These are phyloP conservation scores for Astropecten irregularis DNA, from an alignment of 53 echinoderm and acorn worm species.

Conservation along the genomic window DNA sequence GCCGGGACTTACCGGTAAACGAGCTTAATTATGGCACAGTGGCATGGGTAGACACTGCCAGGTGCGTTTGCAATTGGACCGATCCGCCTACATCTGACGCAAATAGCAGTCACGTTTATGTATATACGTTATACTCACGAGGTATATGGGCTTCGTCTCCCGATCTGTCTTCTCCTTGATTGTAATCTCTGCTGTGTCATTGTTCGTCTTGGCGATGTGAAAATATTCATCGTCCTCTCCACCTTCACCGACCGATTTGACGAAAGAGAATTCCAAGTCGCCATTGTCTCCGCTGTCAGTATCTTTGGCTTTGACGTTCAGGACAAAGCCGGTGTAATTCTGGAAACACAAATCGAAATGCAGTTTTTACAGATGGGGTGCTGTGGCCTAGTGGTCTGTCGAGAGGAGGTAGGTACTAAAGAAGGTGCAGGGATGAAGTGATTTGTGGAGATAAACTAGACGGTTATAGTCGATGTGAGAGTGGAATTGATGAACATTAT, in stretches of 20 bases:
- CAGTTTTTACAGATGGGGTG: no score
- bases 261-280: conserved; percentile 18
- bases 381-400: no score
- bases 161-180: conserved; percentile 50
- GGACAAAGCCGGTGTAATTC: conserved; percentile 41
- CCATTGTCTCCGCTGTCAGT: conserved; percentile 52
- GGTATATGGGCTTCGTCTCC: conserved; percentile 11
- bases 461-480: no score
- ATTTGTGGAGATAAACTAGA: background rate
- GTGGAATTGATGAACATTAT: no score
- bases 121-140: conserved; percentile 33
- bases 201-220: background rate
- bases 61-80: no score
- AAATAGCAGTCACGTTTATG: no score
- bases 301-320: conserved; percentile 29
- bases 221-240: conserved; percentile 32
- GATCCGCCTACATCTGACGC: no score
- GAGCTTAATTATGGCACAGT: no score
- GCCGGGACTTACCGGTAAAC: no score
- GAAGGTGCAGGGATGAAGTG: background rate
- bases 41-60: no score
- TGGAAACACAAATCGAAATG: conserved; percentile 8
- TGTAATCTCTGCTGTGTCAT: background rate
- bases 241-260: background rate
- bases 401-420: no score